A percentile compares a stretch with the other conserved stretches of the same genome.
Evolutionary conservation across 35 echinoderm and acorn worm genomes (phyloP).

Genomic region (Diadema setosum): DNA sequence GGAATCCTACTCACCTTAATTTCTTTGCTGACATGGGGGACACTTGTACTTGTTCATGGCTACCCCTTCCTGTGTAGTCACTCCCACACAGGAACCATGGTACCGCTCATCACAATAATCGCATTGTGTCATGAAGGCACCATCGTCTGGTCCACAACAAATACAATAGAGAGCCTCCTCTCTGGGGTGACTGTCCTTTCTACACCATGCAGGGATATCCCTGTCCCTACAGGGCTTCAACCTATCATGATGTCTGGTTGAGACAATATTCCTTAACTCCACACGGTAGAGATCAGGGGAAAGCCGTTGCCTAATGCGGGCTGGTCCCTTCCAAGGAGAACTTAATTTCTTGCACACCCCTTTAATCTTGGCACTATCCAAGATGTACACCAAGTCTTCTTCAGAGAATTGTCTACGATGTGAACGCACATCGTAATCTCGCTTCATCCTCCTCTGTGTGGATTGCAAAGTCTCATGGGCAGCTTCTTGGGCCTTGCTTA

Average conservation of each 20-base stretch:
- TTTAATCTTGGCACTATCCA: background rate
- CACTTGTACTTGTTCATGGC: no score
- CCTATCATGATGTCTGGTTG: conserved; percentile 41
- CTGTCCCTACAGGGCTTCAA: background rate
- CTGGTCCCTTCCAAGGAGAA: conserved; percentile 23
- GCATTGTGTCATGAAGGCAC: no score
- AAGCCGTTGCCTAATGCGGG: background rate
- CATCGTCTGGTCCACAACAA: background rate
- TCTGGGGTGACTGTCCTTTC: background rate
- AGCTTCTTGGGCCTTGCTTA: conserved; percentile 29
- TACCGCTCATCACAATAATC: no score
- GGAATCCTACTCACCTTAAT: no score
- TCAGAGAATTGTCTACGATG: background rate
- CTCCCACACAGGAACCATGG: no score
- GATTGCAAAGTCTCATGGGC: background rate
- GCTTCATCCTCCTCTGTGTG: conserved; percentile 22
- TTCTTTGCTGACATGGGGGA: no score
- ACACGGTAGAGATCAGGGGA: conserved; percentile 12
- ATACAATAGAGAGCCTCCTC: background rate
- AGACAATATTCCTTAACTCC: background rate
- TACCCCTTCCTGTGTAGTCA: no score
- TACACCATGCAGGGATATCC: background rate
- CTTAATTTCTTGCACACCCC: conserved; percentile 34
- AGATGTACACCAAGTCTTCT: conserved; percentile 20
- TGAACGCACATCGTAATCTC: conserved; percentile 13